Conservation (phyloP, 2,888 invertebrate genomes). For the Automeris io region DNA sequence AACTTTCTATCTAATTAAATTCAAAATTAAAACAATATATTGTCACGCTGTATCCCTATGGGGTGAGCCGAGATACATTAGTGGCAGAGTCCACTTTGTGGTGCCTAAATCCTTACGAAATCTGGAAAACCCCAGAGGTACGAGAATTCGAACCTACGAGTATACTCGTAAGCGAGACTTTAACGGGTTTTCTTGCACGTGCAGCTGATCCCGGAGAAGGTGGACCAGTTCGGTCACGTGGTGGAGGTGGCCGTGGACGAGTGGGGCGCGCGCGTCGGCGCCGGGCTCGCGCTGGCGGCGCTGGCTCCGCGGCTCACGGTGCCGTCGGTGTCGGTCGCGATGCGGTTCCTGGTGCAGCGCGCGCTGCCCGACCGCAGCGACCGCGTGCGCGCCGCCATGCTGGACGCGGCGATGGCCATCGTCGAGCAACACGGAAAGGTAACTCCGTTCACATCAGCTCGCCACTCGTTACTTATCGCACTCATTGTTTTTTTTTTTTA, state of each 20-base stretch:
- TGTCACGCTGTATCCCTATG: too few species aligned
- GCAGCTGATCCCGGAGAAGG: conserved; percentile 87
- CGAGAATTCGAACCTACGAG: too few species aligned
- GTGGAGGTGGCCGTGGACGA: conserved; percentile 90
- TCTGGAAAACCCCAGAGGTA: too few species aligned
- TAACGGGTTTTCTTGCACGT: too few species aligned
- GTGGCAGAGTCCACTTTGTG: too few species aligned
- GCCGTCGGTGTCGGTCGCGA: conserved; percentile 81
- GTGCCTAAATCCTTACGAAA: too few species aligned
- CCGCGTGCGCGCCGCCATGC: conserved; percentile 91
- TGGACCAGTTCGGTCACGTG: conserved; percentile 95
- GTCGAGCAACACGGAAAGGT: conserved; percentile 96
- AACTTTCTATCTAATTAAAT: too few species aligned
- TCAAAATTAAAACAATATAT: too few species aligned
- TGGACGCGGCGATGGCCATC: conserved; percentile 93
- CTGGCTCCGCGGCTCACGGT: conserved; percentile 84
- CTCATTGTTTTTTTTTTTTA: too few species aligned
- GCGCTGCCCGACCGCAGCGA: conserved; percentile 92
- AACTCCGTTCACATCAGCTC: too few species aligned
- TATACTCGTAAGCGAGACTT: too few species aligned
- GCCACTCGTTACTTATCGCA: neutral
- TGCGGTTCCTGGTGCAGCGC: conserved; percentile 89
- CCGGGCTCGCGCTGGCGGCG: conserved; percentile 88
- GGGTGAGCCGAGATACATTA: too few species aligned
- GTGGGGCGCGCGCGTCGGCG: conserved; percentile 93